phyloP scores from a whole-genome alignment of 2,797 vertebrate genomes.

The Hypotaenidia okinawae region DNA sequence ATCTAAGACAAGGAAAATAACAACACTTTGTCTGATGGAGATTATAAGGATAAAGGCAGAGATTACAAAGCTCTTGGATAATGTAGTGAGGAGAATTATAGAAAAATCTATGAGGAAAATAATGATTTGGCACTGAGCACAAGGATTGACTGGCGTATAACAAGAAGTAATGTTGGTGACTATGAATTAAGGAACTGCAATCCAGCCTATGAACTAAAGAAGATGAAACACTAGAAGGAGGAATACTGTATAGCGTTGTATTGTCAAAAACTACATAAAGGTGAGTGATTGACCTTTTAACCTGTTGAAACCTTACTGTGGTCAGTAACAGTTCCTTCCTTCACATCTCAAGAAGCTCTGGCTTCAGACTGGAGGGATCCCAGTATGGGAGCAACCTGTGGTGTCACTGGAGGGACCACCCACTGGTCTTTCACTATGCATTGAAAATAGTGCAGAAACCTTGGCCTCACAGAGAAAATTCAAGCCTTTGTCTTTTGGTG shows the following conservation, averaged over 20 bases:
- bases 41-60: conserved; percentile 16
- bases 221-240: accelerated
- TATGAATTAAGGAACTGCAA: neutral
- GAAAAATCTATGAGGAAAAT: conserved; percentile 25
- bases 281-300: neutral
- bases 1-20: neutral
- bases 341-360: neutral
- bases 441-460: neutral
- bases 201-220: neutral
- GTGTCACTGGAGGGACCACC: neutral
- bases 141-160: neutral
- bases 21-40: neutral
- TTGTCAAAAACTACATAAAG: neutral
- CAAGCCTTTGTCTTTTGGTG: neutral
- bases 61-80: neutral
- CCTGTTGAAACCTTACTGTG: neutral
- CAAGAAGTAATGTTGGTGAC: neutral
- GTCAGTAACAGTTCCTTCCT: neutral
- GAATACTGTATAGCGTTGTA: neutral
- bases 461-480: neutral
- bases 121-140: neutral
- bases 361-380: neutral
- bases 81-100: neutral
- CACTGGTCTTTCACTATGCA: accelerated
- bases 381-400: neutral